phyloP scores from a whole-genome alignment of 2,888 invertebrate genomes.

The Drosophila merina region DNA sequence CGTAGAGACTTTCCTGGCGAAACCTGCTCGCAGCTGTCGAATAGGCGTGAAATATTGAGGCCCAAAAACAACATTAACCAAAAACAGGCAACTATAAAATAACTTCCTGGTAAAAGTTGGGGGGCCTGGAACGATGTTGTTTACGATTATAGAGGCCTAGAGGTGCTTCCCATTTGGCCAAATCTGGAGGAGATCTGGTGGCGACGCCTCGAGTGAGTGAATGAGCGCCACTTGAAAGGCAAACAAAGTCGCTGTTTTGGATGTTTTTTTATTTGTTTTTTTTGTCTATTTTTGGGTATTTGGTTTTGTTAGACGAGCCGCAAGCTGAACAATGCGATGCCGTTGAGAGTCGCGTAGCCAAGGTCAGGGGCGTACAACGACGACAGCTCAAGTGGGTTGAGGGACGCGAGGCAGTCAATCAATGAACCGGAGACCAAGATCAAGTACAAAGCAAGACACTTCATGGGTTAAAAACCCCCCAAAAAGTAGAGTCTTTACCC shows the following conservation, averaged over 20 bases:
- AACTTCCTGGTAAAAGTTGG: conserved; percentile 73
- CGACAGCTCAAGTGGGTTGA: conserved; percentile 42
- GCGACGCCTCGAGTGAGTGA: conserved; percentile 31
- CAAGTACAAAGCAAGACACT: conserved; percentile 61
- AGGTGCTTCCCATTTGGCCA: conserved; percentile 50
- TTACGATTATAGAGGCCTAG: conserved; percentile 28
- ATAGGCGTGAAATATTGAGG: conserved; percentile 49
- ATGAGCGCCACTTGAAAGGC: conserved; percentile 51
- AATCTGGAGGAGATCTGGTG: conserved; percentile 47
- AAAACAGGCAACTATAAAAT: conserved; percentile 46
- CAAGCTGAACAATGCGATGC: conserved; percentile 54
- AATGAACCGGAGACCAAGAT: conserved; percentile 62
- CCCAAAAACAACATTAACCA: conserved; percentile 28
- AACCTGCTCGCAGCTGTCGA: conserved; percentile 57
- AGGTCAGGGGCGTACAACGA: conserved; percentile 76
- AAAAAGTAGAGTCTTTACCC: neutral
- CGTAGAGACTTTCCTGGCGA: neutral
- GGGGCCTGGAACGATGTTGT: conserved; percentile 48
- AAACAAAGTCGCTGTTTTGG: conserved; percentile 34
- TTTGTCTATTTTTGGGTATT: conserved; percentile 51
- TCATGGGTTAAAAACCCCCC: conserved; percentile 3
- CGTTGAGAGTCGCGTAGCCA: conserved; percentile 56
- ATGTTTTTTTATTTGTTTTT: conserved; percentile 30
- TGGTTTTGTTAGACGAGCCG: conserved; percentile 18
- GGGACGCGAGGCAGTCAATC: conserved; percentile 62